Conservation (phyloP, 2,888 invertebrate species). For the Saturnia pavonia region DNA sequence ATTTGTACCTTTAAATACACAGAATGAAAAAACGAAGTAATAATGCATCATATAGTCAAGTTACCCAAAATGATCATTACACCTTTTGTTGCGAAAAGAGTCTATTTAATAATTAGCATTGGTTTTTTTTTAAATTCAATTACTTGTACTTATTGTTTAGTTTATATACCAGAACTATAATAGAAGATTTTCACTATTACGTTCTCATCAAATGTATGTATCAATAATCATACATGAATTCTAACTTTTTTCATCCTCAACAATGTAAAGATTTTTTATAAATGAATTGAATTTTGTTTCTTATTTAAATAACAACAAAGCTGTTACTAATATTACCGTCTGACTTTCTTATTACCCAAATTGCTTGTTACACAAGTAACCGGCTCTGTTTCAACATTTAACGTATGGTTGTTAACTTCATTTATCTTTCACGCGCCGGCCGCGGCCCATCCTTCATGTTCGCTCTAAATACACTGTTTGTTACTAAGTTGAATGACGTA, state of each 20-base stretch:
- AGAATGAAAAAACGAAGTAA: no score
- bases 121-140: no score
- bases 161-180: not conserved
- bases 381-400: constrained; percentile 13
- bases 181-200: not conserved
- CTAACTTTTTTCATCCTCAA: not conserved
- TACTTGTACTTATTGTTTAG: no score
- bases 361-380: constrained; percentile 15
- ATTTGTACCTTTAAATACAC: no score
- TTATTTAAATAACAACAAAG: constrained; percentile 5
- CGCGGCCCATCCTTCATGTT: constrained; percentile 14
- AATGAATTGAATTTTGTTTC: not conserved
- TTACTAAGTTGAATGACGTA: constrained; percentile 12
- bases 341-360: constrained; percentile 11
- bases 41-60: no score
- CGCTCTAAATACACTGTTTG: constrained; percentile 11
- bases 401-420: constrained; percentile 16
- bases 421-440: constrained; percentile 15
- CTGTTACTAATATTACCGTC: constrained; percentile 5
- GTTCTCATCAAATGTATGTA: not conserved
- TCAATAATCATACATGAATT: not conserved
- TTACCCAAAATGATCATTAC: no score
- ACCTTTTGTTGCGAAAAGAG: no score
- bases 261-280: not conserved
- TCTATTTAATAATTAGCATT: no score